Percentiles rank a stretch among this genome's conserved stretches.
These are phyloP conservation scores for Chanos chanos DNA, from an alignment of 2,797 vertebrate species.

Conservation along the genomic window DNA sequence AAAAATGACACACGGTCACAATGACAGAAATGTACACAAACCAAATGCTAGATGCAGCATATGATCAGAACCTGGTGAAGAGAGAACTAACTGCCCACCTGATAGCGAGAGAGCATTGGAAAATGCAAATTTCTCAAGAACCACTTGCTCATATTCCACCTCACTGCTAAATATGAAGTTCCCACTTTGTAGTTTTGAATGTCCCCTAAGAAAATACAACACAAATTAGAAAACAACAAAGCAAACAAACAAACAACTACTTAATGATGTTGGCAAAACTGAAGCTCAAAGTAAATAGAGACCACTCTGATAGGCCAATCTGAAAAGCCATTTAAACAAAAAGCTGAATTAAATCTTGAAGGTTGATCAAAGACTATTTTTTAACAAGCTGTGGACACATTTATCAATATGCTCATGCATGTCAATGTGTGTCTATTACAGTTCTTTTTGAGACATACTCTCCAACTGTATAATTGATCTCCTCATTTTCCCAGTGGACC, in stretches of 20 bases:
- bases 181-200: slow-evolving; percentile 87
- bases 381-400: no score
- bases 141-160: slow-evolving; percentile 74
- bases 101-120: slow-evolving; percentile 95
- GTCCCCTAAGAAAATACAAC: slow-evolving; percentile 72
- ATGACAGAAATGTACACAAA: no score
- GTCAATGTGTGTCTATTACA: background rate
- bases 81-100: slow-evolving; percentile 68
- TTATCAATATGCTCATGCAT: background rate
- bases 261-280: no score
- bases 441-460: slow-evolving; percentile 68
- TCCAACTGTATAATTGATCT: slow-evolving; percentile 84
- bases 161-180: slow-evolving; percentile 82
- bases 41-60: background rate
- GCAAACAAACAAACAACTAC: slow-evolving; percentile 4
- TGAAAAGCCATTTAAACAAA: no score
- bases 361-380: no score
- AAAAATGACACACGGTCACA: no score
- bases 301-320: no score
- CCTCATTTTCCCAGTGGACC: slow-evolving; percentile 98
- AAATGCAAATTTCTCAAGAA: slow-evolving; percentile 96
- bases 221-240: background rate
- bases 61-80: background rate
- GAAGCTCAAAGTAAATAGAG: no score
- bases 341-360: no score